Evolutionary conservation across 1,140 invertebrate species (phyloP).

Genomic region (Episyrphus balteatus): DNA sequence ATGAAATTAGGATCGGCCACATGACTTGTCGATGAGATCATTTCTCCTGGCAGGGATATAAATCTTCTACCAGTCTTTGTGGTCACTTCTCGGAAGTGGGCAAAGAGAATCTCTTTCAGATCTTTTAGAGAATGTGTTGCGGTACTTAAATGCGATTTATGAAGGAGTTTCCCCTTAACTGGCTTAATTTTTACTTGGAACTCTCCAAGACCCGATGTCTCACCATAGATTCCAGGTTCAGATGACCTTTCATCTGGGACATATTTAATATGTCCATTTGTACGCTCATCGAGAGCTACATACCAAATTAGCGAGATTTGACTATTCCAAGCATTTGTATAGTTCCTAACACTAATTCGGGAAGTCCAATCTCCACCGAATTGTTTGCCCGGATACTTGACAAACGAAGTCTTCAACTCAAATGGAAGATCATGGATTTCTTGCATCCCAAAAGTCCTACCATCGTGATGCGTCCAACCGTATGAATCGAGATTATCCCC

Average conservation of each 20-base stretch:
- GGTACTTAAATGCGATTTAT: conserved; percentile 63
- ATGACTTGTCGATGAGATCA: conserved; percentile 38
- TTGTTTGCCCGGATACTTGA: conserved; percentile 67
- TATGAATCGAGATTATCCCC: conserved; percentile 68
- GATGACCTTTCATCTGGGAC: conserved; percentile 43
- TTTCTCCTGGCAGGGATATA: conserved; percentile 51
- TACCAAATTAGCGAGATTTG: conserved; percentile 67
- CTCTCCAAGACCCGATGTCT: conserved; percentile 65
- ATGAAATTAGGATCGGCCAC: conserved; percentile 66
- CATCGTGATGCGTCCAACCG: conserved; percentile 89
- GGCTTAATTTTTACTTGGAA: conserved; percentile 47
- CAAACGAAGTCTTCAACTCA: conserved; percentile 73
- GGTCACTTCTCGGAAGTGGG: conserved; percentile 48
- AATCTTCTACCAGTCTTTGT: conserved; percentile 45
- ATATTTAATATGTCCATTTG: conserved; percentile 46
- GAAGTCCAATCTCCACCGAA: conserved; percentile 91
- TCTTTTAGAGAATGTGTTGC: conserved; percentile 57
- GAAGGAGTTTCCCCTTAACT: conserved; percentile 46
- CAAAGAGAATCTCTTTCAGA: conserved; percentile 67
- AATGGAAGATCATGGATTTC: conserved; percentile 72
- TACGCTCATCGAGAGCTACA: conserved; percentile 58
- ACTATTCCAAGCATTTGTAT: conserved; percentile 23
- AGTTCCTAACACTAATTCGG: conserved; percentile 55
- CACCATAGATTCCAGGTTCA: conserved; percentile 60
- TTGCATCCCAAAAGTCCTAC: conserved; percentile 83